These are phyloP conservation scores for Oreohelix idahoensis DNA, from an alignment of 1,140 invertebrate genomes.

Conservation along the genomic window DNA sequence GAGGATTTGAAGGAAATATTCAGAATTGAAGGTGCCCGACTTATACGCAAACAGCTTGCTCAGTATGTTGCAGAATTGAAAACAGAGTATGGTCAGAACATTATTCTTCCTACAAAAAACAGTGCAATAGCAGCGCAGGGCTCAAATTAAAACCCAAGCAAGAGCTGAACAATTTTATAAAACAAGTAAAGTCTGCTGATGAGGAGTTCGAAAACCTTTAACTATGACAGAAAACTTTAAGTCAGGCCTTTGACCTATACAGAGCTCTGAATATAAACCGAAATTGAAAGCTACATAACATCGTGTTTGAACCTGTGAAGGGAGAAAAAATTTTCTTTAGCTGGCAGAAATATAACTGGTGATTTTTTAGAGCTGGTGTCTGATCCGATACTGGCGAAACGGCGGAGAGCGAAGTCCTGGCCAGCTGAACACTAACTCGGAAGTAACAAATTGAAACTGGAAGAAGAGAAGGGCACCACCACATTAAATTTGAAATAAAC, in stretches of 20 bases:
- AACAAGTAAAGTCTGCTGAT: slow-evolving; percentile 36
- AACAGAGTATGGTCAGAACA: slow-evolving; percentile 82
- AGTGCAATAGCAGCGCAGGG: slow-evolving; percentile 10
- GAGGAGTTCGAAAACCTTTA: slow-evolving; percentile 80
- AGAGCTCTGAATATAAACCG: slow-evolving; percentile 86
- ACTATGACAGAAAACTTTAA: slow-evolving; percentile 85
- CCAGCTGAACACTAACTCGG: slow-evolving; percentile 91
- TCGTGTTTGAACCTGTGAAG: slow-evolving; percentile 81
- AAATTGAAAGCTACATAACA: slow-evolving; percentile 85
- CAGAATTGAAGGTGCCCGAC: slow-evolving; percentile 82
- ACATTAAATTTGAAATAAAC: slow-evolving; percentile 84
- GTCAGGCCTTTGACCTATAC: slow-evolving; percentile 89
- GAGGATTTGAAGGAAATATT: slow-evolving; percentile 84
- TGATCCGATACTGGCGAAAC: slow-evolving; percentile 87
- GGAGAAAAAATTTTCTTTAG: slow-evolving; percentile 91
- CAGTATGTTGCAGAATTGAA: slow-evolving; percentile 90
- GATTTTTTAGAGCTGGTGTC: slow-evolving; percentile 90
- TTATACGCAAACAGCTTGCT: slow-evolving; percentile 84
- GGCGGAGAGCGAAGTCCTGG: slow-evolving; percentile 98
- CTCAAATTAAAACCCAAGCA: slow-evolving; percentile 52
- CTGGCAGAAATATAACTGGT: no score
- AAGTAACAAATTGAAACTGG: slow-evolving; percentile 87
- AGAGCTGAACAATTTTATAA: slow-evolving; percentile 66
- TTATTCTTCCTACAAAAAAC: slow-evolving; percentile 85
- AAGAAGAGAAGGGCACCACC: slow-evolving; percentile 88